These are phyloP conservation scores for Oscheius myriophilus DNA, from an alignment of 2,888 invertebrate genomes.

Conservation along the genomic window DNA sequence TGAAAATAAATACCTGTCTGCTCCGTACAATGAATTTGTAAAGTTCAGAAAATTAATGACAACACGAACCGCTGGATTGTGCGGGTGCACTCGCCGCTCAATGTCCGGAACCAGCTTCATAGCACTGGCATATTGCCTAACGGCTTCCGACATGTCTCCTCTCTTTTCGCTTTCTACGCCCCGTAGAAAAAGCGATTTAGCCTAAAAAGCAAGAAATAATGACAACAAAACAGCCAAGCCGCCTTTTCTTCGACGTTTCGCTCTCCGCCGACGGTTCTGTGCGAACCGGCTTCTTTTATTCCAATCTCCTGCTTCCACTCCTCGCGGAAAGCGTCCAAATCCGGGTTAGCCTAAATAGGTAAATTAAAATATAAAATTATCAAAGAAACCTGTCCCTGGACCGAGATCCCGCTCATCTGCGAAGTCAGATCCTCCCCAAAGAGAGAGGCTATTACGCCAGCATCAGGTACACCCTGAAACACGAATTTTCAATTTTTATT, in stretches of 20 bases:
- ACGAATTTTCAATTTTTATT: no score
- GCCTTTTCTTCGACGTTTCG: slow-evolving; percentile 3
- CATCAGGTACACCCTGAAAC: no score
- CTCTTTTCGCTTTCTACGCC: slow-evolving; percentile 24
- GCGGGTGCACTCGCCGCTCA: slow-evolving; percentile 13
- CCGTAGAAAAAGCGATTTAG: slow-evolving; percentile 13
- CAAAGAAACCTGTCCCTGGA: slow-evolving; percentile 4
- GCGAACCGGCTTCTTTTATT: neutral
- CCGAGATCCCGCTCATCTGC: neutral
- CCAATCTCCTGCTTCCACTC: slow-evolving; percentile 24
- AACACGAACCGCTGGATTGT: neutral
- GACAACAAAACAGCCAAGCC: neutral
- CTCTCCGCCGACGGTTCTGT: neutral
- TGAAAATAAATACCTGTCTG: no score
- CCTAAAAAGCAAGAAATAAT: slow-evolving; percentile 5
- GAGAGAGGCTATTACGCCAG: neutral
- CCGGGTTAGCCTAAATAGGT: neutral
- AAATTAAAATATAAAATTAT: neutral
- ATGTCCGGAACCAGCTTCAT: slow-evolving; percentile 26
- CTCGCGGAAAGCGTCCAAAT: slow-evolving; percentile 16
- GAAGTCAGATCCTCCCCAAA: slow-evolving; percentile 9
- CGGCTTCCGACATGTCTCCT: slow-evolving; percentile 26
- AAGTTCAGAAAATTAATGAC: no score
- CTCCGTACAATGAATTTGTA: no score
- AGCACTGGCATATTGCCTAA: slow-evolving; percentile 14